Evolutionary conservation across 2,113 vertebrate species (phyloP).

Genomic region (Symphodus melops): DNA sequence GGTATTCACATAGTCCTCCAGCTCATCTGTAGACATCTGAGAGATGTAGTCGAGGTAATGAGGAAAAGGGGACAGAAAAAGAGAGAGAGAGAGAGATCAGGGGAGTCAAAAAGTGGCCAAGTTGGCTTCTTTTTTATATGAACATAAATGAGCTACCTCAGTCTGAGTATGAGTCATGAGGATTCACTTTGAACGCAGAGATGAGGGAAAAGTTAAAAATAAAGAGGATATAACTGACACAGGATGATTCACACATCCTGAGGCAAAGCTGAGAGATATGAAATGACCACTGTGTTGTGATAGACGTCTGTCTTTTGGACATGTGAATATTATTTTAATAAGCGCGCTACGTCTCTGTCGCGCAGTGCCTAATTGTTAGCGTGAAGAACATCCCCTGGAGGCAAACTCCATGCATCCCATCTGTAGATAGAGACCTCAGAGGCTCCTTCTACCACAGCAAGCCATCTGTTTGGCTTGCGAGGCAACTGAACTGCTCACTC

Average conservation of each 20-base stretch:
- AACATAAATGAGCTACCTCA: not conserved
- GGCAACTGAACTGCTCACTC: conserved; percentile 54
- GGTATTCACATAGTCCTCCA: conserved; percentile 84
- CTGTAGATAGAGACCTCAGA: conserved; percentile 70
- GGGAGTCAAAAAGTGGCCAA: not conserved
- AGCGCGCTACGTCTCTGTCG: conserved; percentile 40
- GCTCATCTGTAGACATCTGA: conserved; percentile 82
- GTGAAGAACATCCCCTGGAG: conserved; percentile 49
- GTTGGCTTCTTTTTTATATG: not conserved
- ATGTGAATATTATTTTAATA: conserved; percentile 46
- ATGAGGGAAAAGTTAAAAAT: not conserved
- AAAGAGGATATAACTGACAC: not conserved
- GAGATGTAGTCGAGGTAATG: not conserved
- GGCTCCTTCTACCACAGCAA: conserved; percentile 51
- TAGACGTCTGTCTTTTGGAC: conserved; percentile 13
- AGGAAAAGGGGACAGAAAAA: conserved; percentile 5
- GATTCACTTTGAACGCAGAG: not conserved
- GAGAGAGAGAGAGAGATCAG: not conserved
- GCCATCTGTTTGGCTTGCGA: conserved; percentile 80
- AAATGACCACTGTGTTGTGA: not conserved
- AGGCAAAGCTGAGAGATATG: not conserved
- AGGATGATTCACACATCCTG: not conserved
- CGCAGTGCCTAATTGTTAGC: conserved; percentile 56
- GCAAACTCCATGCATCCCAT: conserved; percentile 50
- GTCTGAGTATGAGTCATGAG: not conserved